Base-by-base conservation (phyloP, 1,140 invertebrate genomes). In the Tetraneura akinire region DNA sequence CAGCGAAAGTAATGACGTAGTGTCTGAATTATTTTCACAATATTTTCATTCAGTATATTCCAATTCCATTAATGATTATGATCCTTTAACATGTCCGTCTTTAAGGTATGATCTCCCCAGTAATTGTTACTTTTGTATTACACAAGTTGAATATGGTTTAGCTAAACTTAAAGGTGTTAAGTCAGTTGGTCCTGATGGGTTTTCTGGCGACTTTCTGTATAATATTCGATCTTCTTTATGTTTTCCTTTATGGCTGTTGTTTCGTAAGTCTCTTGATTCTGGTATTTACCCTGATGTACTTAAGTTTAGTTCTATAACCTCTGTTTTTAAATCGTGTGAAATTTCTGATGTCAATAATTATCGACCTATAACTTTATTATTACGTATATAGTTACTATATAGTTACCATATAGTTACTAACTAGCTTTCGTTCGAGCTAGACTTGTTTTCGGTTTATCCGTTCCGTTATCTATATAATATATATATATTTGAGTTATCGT, bases 11-110 rank as follows among this genome's bases (percentile, higher is more conserved):
- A 66, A n/a, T 42, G 5, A 66, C 42, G 21, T n/a, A 10, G 62
- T 21, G 42, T 32, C 32, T 2, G 16, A 66, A 3, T 66, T 66
- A 6, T 66, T 42, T 10, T 42, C 62, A 6, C 42, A 66, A n/a
- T 32, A 66, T 42, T 66, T 42, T 42, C 18, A 66, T 42, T 66
- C 62, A 5, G 32, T 66, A 8, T 66, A 66, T 66, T 66, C 62
- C 42, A 29, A 26, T 4, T 60, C 23, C 3, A 60, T 9, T 4
- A 11, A 13, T 13, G 14, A 60, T 13, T 60, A 29, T 26, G 5
- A 6, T 11, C 10, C 16, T 66, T 3, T 6, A 42, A n/a, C 11
- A 18, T 42, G 3, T 9, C 37, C 2, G 42, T n/a, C 18, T 8
- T 23, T 37, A n/a, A 5, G n/a, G 42, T 5, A 66, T 66, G 62